Percentiles rank a stretch among this genome's conserved stretches.
phyloP scores from a whole-genome alignment of 1,140 invertebrate genomes.

The Galendromus occidentalis region DNA sequence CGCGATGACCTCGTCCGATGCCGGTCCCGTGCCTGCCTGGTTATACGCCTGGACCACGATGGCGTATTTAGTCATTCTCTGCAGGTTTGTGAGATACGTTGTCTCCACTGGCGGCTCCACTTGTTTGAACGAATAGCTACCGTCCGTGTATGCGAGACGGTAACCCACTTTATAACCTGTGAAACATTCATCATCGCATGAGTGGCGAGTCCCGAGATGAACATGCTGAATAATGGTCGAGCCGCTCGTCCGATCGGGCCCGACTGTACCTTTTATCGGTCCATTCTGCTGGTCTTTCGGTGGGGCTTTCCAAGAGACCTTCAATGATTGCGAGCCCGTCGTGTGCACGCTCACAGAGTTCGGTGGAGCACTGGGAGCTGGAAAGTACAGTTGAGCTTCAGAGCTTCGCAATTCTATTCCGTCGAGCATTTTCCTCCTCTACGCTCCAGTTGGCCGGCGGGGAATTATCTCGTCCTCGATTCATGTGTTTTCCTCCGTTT shows the following conservation, averaged over 20 bases:
- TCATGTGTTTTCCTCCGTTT: too few species aligned
- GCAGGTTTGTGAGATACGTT: slow-evolving; percentile 18
- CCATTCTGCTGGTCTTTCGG: background rate
- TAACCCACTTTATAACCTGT: slow-evolving; percentile 2
- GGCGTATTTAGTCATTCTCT: slow-evolving; percentile 28
- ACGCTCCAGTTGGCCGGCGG: too few species aligned
- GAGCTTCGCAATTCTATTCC: too few species aligned
- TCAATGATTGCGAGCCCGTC: slow-evolving; percentile 27
- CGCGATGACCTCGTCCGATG: slow-evolving; percentile 60
- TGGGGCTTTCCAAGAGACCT: slow-evolving; percentile 27
- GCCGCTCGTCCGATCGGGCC: background rate
- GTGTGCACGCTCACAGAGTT: background rate
- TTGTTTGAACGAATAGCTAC: slow-evolving; percentile 4
- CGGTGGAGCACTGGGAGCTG: slow-evolving; percentile 1
- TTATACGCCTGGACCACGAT: slow-evolving; percentile 54
- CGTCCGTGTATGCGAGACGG: background rate
- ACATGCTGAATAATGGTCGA: background rate
- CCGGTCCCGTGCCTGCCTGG: slow-evolving; percentile 71
- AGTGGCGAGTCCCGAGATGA: background rate
- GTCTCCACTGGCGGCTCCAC: slow-evolving; percentile 1
- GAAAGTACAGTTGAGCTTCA: background rate
- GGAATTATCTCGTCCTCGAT: too few species aligned
- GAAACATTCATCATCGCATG: background rate
- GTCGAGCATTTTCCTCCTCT: too few species aligned
- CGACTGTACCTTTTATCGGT: background rate